Percentiles rank a stretch among this genome's conserved stretches.
Conservation (phyloP, 2,113 vertebrate genomes). For the Phoenicopterus ruber region DNA sequence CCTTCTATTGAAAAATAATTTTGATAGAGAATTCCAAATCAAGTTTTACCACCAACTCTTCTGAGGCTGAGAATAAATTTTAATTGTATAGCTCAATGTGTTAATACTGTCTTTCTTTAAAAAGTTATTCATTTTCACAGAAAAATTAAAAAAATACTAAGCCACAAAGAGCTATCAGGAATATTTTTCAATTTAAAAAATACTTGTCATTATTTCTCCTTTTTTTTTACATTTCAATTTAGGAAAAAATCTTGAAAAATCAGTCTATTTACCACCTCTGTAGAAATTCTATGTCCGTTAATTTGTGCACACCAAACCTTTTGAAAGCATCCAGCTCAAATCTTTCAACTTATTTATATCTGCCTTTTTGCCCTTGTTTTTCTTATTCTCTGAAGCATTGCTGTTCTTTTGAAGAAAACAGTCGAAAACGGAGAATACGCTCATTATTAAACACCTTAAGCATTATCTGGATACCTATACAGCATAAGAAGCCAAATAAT, state of each 20-base stretch:
- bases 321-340: neutral
- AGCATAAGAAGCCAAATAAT: neutral
- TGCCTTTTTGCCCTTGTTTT: neutral
- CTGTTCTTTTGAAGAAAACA: neutral
- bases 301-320: neutral
- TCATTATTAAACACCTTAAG: neutral
- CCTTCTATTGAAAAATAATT: neutral
- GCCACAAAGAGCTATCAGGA: neutral
- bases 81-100: neutral
- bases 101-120: neutral
- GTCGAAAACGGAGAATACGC: neutral
- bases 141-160: neutral
- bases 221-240: neutral
- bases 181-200: neutral
- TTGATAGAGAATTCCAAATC: neutral
- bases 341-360: neutral
- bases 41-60: neutral
- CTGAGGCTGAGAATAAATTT: neutral
- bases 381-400: neutral
- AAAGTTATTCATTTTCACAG: neutral
- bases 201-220: neutral
- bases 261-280: neutral
- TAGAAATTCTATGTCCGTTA: neutral
- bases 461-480: neutral
- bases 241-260: neutral